Conservation (phyloP, 2,888 invertebrate genomes). For the Chrysolina oricalcia region DNA sequence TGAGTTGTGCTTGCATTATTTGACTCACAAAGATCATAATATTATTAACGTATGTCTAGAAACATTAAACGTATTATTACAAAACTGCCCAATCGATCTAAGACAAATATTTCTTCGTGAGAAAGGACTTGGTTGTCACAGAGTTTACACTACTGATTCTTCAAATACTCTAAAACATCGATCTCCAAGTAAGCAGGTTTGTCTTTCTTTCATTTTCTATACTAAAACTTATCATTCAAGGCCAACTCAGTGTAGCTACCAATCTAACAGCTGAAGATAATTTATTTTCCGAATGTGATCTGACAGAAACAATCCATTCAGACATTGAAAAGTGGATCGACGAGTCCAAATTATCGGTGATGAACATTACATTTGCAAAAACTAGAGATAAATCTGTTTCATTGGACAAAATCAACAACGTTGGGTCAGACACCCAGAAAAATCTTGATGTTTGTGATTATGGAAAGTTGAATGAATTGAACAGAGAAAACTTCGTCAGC, state of each 20-base stretch:
- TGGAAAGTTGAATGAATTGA: slow-evolving; percentile 42
- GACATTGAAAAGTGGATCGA: slow-evolving; percentile 71
- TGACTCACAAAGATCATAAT: slow-evolving; percentile 86
- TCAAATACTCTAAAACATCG: slow-evolving; percentile 48
- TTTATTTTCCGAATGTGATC: slow-evolving; percentile 66
- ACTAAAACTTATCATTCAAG: slow-evolving; percentile 60
- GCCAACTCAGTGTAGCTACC: slow-evolving; percentile 71
- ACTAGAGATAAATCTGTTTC: slow-evolving; percentile 58
- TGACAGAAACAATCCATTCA: slow-evolving; percentile 66
- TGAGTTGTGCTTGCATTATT: slow-evolving; percentile 83
- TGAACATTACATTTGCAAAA: slow-evolving; percentile 56
- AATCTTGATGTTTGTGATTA: slow-evolving; percentile 38
- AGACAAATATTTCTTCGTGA: slow-evolving; percentile 74
- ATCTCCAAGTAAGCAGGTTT: slow-evolving; percentile 74
- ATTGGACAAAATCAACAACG: slow-evolving; percentile 49
- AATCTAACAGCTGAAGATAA: slow-evolving; percentile 68
- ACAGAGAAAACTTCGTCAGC: slow-evolving; percentile 49
- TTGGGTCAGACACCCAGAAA: slow-evolving; percentile 28
- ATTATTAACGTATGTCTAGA: slow-evolving; percentile 92
- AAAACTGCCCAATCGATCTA: slow-evolving; percentile 74
- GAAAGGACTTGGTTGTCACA: slow-evolving; percentile 70
- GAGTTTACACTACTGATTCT: slow-evolving; percentile 65
- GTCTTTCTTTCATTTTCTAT: slow-evolving; percentile 30
- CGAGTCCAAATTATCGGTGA: slow-evolving; percentile 68
- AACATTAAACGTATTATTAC: slow-evolving; percentile 78